Evolutionary conservation across 2,888 invertebrate genomes (phyloP).

Genomic region (Eudasyphora cyanicolor): DNA sequence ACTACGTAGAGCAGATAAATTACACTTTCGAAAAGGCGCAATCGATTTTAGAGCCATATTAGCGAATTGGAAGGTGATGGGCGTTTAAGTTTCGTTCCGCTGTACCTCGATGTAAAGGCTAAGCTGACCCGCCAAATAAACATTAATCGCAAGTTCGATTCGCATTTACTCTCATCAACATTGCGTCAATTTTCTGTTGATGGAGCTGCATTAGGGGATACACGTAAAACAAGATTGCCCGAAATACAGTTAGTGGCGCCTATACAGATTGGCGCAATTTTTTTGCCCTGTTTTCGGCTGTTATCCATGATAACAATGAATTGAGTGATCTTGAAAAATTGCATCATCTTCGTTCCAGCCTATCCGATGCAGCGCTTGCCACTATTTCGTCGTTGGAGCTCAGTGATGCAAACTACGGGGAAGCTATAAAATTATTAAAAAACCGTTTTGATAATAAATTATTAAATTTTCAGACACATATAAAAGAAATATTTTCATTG

Average conservation of each 20-base stretch:
- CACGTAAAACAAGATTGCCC: constrained; percentile 58
- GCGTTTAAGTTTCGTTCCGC: neutral
- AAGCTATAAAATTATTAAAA: constrained; percentile 60
- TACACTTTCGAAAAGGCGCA: too few relatives aligned
- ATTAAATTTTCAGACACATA: constrained; percentile 64
- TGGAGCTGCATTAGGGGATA: neutral
- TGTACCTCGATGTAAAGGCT: too few relatives aligned
- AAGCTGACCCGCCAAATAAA: constrained; percentile 7
- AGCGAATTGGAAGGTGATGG: neutral
- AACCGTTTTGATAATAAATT: constrained; percentile 66
- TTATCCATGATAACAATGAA: constrained; percentile 41
- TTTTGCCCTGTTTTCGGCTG: constrained; percentile 58
- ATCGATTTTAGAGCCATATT: too few relatives aligned
- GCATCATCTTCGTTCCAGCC: constrained; percentile 53
- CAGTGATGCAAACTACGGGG: constrained; percentile 62
- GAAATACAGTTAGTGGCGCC: constrained; percentile 57
- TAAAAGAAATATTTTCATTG: constrained; percentile 61
- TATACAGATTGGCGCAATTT: constrained; percentile 61
- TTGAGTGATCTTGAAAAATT: constrained; percentile 60
- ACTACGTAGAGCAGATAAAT: too few relatives aligned
- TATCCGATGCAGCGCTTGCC: constrained; percentile 47
- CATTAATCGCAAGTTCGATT: neutral
- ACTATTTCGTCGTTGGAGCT: constrained; percentile 59
- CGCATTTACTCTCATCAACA: constrained; percentile 21
- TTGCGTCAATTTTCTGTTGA: constrained; percentile 19